A percentile compares a stretch with the other conserved stretches of the same genome.
These are phyloP conservation scores for Panopea generosa DNA, from an alignment of 2,888 invertebrate species.

Conservation along the genomic window DNA sequence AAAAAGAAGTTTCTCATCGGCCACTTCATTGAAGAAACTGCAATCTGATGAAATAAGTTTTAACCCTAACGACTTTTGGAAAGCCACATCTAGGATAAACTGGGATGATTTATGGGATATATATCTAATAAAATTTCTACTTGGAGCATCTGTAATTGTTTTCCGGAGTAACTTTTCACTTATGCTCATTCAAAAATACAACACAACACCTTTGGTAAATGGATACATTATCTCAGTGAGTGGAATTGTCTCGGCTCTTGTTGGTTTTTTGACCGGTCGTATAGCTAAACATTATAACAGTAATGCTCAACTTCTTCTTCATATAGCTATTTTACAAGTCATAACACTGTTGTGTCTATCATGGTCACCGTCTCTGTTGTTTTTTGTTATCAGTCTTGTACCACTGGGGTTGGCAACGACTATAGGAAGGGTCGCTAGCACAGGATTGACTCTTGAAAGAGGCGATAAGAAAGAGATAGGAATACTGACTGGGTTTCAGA, in stretches of 20 bases:
- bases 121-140: slow-evolving; percentile 82
- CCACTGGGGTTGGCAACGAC: slow-evolving; percentile 81
- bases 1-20: slow-evolving; percentile 53
- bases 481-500: slow-evolving; percentile 82
- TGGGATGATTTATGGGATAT: slow-evolving; percentile 83
- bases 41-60: slow-evolving; percentile 68
- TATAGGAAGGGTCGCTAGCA: slow-evolving; percentile 79
- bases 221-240: slow-evolving; percentile 84
- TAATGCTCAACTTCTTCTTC: slow-evolving; percentile 73
- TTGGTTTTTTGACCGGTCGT: slow-evolving; percentile 81
- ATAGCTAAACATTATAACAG: slow-evolving; percentile 74
- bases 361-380: slow-evolving; percentile 69
- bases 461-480: slow-evolving; percentile 77
- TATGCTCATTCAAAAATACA: slow-evolving; percentile 77
- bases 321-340: slow-evolving; percentile 72
- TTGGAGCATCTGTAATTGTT: slow-evolving; percentile 82
- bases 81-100: slow-evolving; percentile 71
- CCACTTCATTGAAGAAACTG: slow-evolving; percentile 58
- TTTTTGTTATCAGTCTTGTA: slow-evolving; percentile 72
- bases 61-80: slow-evolving; percentile 61
- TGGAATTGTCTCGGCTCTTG: slow-evolving; percentile 77
- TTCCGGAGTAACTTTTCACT: slow-evolving; percentile 82
- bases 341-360: slow-evolving; percentile 64
- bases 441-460: slow-evolving; percentile 79
- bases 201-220: slow-evolving; percentile 74